Conservation (phyloP, 1,140 invertebrate genomes). For the Bombus pascuorum region DNA sequence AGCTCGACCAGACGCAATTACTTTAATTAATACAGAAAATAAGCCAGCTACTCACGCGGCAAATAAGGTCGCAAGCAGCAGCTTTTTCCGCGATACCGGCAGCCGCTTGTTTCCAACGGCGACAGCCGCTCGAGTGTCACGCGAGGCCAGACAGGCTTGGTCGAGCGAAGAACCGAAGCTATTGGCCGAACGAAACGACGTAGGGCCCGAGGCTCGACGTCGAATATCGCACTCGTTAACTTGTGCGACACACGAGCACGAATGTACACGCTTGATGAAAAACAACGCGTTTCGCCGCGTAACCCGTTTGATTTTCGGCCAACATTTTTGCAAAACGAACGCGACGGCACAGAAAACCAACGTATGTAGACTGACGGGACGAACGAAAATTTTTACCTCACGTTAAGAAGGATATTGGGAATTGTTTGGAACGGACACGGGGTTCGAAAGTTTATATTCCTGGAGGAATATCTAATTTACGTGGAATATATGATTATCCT, state of each 20-base stretch:
- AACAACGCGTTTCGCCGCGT: not conserved
- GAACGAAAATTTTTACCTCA: not conserved
- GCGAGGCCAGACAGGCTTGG: slow-evolving; percentile 5
- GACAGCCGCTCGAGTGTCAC: slow-evolving; percentile 15
- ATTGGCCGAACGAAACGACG: not conserved
- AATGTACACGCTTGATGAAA: not conserved
- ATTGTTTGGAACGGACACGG: too few relatives aligned
- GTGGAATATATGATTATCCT: too few relatives aligned
- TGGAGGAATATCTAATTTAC: too few relatives aligned
- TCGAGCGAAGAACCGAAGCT: too few relatives aligned
- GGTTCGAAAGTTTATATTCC: not conserved
- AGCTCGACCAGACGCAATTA: slow-evolving; percentile 4
- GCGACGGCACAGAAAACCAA: too few relatives aligned
- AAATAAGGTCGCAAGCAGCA: not conserved
- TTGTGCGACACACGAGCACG: not conserved
- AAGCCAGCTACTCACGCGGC: slow-evolving; percentile 4
- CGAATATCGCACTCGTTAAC: slow-evolving; percentile 25
- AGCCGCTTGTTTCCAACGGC: not conserved
- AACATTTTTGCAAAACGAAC: not conserved
- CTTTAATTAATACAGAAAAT: slow-evolving; percentile 18
- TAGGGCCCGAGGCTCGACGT: not conserved
- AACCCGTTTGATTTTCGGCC: not conserved
- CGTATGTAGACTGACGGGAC: not conserved
- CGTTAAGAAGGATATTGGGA: too few relatives aligned
- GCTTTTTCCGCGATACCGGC: slow-evolving; percentile 6